Base-by-base conservation (phyloP, 2,888 invertebrate species). In the Drosophila mercatorum region DNA sequence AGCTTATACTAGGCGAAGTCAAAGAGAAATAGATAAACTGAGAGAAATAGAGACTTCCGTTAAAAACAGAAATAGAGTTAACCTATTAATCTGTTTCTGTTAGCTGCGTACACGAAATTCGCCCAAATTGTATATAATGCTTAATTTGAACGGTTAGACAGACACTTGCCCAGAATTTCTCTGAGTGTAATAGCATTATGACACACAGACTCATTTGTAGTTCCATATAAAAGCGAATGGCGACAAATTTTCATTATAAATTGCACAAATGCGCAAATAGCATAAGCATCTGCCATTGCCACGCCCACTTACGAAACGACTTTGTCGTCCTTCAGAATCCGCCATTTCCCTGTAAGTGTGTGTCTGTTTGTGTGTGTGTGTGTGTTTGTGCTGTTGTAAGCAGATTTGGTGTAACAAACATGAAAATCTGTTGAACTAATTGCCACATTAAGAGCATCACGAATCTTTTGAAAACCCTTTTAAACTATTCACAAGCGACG, bases 231-330 rank as follows among this genome's bases (percentile, higher is more conserved):
- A 40, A 47, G 70, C 62, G 34, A 59, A 14, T 57, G 63, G 70
- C 74, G 67, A 51, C 43, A 77, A 64, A 69, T 73, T 70, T 67
- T 68, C 61, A 66, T 66, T 66, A 68, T 72, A 71, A 73, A 74
- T 76, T 73, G 70, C 78, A 67, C 60, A 81, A 84, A 78, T 81
- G 83, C 63, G 83, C 78, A 80, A 83, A 81, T 81, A 83, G 72
- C 73, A 75, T 72, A 75, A 81, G 70, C 72, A 59, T 38, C 68
- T n/a, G 61, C 60, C 70, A 67, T 28, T 65, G 84, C 74, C 71
- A 78, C 84, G 76, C 78, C 70, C 68, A 60, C 72, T 26, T 52
- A 17, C 36, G 38, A 36, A 46, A 68, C 31, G 10, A 53, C 57
- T 51, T 60, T 22, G 49, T 46, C 55, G 74, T 58, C 71, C 74